Base-by-base conservation (phyloP, 2,888 invertebrate species). In the Chrysomela aeneicollis region DNA sequence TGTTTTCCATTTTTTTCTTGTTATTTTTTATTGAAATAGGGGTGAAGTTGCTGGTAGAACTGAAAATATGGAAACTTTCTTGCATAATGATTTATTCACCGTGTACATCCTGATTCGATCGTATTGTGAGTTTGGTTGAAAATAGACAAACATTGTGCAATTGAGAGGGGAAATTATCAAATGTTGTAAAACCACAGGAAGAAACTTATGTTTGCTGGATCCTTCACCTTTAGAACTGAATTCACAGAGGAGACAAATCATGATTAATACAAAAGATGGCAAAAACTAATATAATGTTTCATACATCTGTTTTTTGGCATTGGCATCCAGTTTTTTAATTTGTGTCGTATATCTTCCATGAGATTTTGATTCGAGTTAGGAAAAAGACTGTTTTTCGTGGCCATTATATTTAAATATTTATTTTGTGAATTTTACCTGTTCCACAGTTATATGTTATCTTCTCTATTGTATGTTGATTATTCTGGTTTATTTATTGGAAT, bases 211-310 rank as follows among this genome's bases (percentile, higher is more conserved):
- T 60, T 79, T 86, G 63, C 79, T 86, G 63, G 86, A 85, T 76
- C 86, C 86, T 46, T 73, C 85, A 62, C 74, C 85, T 37, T 81
- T 87, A 64, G 83, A 86, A 78, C 85, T 85, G 70, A 84, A 86
- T 26, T 73, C 78, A 68, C 80, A 76, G 50, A 73, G 61, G 71
- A 76, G 47, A 64, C 78, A 64, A 78, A 75, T 63, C 75, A 79
- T 64, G 77, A 79, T 8, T 85, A 86, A 71, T 83, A 85, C 67
- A 81, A 83, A 42, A 85, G 74, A 83, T 86, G 67, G 81, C 84
- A 19, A 82, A 83, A 76, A 83, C 86, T 70, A 82, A 88, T 75
- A 85, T 89, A 72, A 85, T 86, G 65, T 85, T n/a, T n/a, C n/a
- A 87, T 76, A 86, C 86, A 32, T 86, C 60, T 84, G 85, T 46